phyloP scores from a whole-genome alignment of 2,113 vertebrate species.

The Ivindomyrus marchei region DNA sequence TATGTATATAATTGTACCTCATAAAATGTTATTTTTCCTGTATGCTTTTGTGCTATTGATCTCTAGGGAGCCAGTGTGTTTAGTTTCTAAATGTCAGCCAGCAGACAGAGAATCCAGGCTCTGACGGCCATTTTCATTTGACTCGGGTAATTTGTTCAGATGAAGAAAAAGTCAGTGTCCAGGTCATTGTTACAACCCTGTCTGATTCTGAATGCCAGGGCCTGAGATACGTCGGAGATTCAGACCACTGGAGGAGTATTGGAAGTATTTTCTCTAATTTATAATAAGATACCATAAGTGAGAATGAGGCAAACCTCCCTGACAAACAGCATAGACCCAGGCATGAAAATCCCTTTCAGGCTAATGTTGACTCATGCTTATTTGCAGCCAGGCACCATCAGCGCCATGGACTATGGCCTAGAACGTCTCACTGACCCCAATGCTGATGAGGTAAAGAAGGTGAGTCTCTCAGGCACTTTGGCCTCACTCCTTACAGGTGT shows the following conservation, averaged over 20 bases:
- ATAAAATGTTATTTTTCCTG: background rate
- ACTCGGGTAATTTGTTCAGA: background rate
- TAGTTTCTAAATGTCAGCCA: background rate
- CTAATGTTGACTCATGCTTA: constrained; percentile 13
- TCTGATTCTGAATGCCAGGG: background rate
- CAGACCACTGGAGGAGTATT: background rate
- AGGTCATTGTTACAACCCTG: background rate
- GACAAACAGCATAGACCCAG: background rate
- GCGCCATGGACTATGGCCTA: constrained; percentile 70
- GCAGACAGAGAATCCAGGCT: background rate
- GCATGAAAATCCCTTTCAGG: no score
- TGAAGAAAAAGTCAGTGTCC: background rate
- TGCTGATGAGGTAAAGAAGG: constrained; percentile 82
- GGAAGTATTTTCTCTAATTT: background rate
- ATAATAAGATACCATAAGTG: background rate
- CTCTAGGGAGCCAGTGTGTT: background rate
- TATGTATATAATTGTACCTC: background rate
- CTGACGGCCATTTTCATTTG: background rate
- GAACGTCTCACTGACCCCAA: constrained; percentile 76
- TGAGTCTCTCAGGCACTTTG: constrained; percentile 36
- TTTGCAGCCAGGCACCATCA: constrained; percentile 75
- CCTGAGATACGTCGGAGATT: background rate
- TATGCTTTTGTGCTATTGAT: background rate
- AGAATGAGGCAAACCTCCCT: background rate
- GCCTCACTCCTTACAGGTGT: background rate